These are phyloP conservation scores for Tragelaphus oryx DNA, from an alignment of 2,797 vertebrate species.

Conservation along the genomic window DNA sequence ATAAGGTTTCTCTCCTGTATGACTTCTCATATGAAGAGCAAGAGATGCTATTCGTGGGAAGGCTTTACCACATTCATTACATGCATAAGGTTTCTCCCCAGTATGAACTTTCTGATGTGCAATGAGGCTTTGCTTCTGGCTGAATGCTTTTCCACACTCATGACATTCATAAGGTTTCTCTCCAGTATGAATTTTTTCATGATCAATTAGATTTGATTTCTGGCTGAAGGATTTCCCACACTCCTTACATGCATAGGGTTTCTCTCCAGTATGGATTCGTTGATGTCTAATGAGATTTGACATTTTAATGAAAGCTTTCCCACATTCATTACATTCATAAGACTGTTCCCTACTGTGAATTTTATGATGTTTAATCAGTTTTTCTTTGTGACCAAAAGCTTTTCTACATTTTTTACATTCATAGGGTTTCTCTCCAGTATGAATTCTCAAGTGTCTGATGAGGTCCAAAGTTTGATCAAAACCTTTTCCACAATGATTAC, in stretches of 20 bases:
- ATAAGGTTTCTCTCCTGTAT: constrained; percentile 70
- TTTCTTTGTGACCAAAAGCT: constrained; percentile 66
- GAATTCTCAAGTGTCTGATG: constrained; percentile 71
- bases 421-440: constrained; percentile 69
- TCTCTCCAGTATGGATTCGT: constrained; percentile 70
- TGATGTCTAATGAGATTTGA: constrained; percentile 75
- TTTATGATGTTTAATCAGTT: constrained; percentile 69
- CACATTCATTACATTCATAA: constrained; percentile 69
- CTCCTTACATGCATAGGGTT: constrained; percentile 67
- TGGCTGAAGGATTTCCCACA: constrained; percentile 76
- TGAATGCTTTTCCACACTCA: constrained; percentile 72
- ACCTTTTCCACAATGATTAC: constrained; percentile 69
- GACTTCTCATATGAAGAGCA: constrained; percentile 70
- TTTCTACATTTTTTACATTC: constrained; percentile 70
- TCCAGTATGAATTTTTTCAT: constrained; percentile 72
- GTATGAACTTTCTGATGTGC: constrained; percentile 75
- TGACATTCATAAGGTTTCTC: constrained; percentile 70
- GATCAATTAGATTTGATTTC: constrained; percentile 71
- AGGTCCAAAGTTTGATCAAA: constrained; percentile 72
- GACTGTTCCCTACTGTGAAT: constrained; percentile 66
- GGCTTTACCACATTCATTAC: constrained; percentile 70
- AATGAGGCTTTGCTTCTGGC: constrained; percentile 72
- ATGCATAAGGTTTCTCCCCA: constrained; percentile 73
- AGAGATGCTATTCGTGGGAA: constrained; percentile 68
- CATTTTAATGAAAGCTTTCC: constrained; percentile 73